These are phyloP conservation scores for Nymphalis c-album DNA, from an alignment of 2,888 invertebrate genomes.

Conservation along the genomic window DNA sequence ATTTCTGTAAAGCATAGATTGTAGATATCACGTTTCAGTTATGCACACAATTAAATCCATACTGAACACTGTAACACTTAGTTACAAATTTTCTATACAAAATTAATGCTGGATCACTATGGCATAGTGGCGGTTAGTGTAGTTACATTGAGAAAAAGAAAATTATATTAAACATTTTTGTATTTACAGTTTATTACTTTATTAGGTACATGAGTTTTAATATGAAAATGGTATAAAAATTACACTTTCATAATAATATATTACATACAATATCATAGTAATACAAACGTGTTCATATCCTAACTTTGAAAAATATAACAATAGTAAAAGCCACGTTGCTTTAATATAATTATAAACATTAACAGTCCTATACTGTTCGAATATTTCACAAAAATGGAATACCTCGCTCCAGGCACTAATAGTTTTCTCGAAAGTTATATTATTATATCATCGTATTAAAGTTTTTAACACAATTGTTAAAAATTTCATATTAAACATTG, in stretches of 20 bases:
- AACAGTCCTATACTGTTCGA: constrained; percentile 61
- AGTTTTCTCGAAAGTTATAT: constrained; percentile 43
- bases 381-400: constrained; percentile 60
- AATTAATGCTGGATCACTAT: constrained; percentile 65
- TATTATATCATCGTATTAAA: constrained; percentile 42
- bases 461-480: constrained; percentile 52
- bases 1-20: constrained; percentile 80
- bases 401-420: constrained; percentile 72
- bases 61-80: constrained; percentile 69
- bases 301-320: constrained; percentile 79
- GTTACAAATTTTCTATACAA: constrained; percentile 75
- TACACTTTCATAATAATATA: constrained; percentile 76
- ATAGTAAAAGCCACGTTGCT: constrained; percentile 76
- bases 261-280: constrained; percentile 70
- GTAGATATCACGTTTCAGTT: constrained; percentile 81
- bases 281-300: constrained; percentile 76
- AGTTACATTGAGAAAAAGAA: constrained; percentile 77
- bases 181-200: constrained; percentile 75
- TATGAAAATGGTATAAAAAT: constrained; percentile 82
- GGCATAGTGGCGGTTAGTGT: constrained; percentile 75
- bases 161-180: constrained; percentile 73
- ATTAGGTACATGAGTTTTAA: constrained; percentile 79
- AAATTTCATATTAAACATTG: constrained; percentile 50
- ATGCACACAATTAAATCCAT: constrained; percentile 79
- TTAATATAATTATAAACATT: constrained; percentile 63